phyloP scores from a whole-genome alignment of 2,888 invertebrate genomes.

The Calliphora vomitoria region DNA sequence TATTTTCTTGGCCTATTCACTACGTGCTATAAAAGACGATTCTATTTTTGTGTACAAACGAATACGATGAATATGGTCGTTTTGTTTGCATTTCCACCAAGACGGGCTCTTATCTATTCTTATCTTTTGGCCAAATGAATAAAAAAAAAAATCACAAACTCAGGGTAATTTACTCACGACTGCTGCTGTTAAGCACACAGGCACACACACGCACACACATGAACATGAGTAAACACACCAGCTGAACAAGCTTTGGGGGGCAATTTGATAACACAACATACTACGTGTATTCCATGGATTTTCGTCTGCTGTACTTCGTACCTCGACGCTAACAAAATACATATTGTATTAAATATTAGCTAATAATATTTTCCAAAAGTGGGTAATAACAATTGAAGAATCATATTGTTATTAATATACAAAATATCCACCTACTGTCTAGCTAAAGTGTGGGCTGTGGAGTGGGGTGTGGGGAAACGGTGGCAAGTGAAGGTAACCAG shows the following conservation, averaged over 20 bases:
- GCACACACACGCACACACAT: slow-evolving; percentile 19
- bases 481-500: slow-evolving; percentile 24
- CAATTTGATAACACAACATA: slow-evolving; percentile 67
- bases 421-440: slow-evolving; percentile 7
- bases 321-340: slow-evolving; percentile 41
- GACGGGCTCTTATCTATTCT: slow-evolving; percentile 66
- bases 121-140: slow-evolving; percentile 64
- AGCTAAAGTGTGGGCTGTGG: not conserved
- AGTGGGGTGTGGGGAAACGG: not conserved
- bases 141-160: slow-evolving; percentile 61
- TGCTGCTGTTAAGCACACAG: slow-evolving; percentile 36
- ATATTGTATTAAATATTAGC: not conserved
- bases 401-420: slow-evolving; percentile 20
- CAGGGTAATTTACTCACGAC: slow-evolving; percentile 30
- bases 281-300: slow-evolving; percentile 56
- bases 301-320: slow-evolving; percentile 74
- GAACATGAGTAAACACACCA: slow-evolving; percentile 13
- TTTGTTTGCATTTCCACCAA: slow-evolving; percentile 34
- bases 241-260: slow-evolving; percentile 69
- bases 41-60: slow-evolving; percentile 42
- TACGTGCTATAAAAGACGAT: slow-evolving; percentile 40
- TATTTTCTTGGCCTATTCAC: slow-evolving; percentile 22
- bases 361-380: slow-evolving; percentile 21
- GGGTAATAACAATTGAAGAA: slow-evolving; percentile 31
- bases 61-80: slow-evolving; percentile 9